Percentiles rank a stretch among this genome's conserved stretches.
phyloP scores from a whole-genome alignment of 1,140 invertebrate genomes.

The Periplaneta americana region DNA sequence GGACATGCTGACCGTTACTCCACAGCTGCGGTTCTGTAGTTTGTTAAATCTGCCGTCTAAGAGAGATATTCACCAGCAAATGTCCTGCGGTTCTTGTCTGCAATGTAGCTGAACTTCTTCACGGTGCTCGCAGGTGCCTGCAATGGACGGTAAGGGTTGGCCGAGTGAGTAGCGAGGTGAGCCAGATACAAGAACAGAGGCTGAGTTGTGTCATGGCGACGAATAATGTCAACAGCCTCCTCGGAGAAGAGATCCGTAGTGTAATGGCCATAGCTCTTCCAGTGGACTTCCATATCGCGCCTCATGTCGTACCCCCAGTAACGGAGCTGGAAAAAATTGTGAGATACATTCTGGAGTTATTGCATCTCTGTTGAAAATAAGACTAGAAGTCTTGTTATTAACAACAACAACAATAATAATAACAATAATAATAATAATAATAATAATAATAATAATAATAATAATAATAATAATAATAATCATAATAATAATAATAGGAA shows the following conservation, averaged over 20 bases:
- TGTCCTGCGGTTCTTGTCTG: constrained; percentile 54
- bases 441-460: too few species aligned
- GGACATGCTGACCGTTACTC: too few species aligned
- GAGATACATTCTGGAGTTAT: too few species aligned
- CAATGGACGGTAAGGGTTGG: constrained; percentile 71
- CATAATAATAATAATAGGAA: too few species aligned
- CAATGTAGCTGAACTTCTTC: constrained; percentile 61
- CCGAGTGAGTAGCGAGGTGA: constrained; percentile 80
- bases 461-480: too few species aligned
- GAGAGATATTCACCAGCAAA: constrained; percentile 2
- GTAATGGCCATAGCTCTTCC: constrained; percentile 73
- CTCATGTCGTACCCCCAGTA: constrained; percentile 61
- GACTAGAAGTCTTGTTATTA: too few species aligned
- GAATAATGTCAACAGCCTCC: constrained; percentile 65
- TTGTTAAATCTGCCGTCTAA: too few species aligned
- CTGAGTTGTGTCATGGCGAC: constrained; percentile 44
- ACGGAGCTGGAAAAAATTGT: background rate
- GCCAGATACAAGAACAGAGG: constrained; percentile 82
- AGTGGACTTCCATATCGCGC: constrained; percentile 53
- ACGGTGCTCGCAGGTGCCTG: constrained; percentile 67
- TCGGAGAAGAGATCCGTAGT: constrained; percentile 77
- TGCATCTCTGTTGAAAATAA: too few species aligned
- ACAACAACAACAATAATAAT: too few species aligned
- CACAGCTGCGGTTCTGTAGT: too few species aligned
- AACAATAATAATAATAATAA: too few species aligned